phyloP scores from a whole-genome alignment of 2,888 invertebrate species.

The Cancer borealis region DNA sequence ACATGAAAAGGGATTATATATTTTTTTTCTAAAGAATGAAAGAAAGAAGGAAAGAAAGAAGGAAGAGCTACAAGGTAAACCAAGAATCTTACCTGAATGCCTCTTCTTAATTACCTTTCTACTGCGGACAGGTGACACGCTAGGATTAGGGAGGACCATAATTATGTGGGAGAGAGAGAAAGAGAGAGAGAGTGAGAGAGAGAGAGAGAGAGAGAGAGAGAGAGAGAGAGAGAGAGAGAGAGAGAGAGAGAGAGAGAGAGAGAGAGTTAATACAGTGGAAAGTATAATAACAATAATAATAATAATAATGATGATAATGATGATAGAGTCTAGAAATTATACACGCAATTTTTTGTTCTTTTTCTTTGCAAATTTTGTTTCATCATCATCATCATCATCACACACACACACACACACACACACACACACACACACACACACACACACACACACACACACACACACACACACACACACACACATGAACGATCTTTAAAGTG shows the following conservation, averaged over 20 bases:
- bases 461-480: slow-evolving; percentile 32
- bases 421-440: slow-evolving; percentile 32
- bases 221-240: background rate
- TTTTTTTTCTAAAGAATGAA: background rate
- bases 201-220: background rate
- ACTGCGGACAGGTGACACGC: background rate
- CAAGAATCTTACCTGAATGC: background rate
- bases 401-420: background rate
- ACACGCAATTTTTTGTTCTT: too few species aligned
- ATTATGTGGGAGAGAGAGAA: too few species aligned
- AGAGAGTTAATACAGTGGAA: background rate
- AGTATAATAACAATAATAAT: too few species aligned
- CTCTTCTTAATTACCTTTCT: background rate
- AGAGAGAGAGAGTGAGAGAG: too few species aligned
- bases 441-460: slow-evolving; percentile 32
- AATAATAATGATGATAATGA: too few species aligned
- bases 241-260: background rate
- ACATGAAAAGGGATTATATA: background rate
- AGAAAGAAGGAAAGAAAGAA: background rate
- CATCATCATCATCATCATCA: too few species aligned
- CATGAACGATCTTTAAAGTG: background rate
- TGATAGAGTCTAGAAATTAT: too few species aligned
- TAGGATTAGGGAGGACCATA: background rate
- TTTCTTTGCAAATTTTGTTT: too few species aligned
- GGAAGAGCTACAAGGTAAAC: background rate